Evolutionary conservation across 2,113 vertebrate genomes (phyloP).

Genomic region (Hemiprocne comata): DNA sequence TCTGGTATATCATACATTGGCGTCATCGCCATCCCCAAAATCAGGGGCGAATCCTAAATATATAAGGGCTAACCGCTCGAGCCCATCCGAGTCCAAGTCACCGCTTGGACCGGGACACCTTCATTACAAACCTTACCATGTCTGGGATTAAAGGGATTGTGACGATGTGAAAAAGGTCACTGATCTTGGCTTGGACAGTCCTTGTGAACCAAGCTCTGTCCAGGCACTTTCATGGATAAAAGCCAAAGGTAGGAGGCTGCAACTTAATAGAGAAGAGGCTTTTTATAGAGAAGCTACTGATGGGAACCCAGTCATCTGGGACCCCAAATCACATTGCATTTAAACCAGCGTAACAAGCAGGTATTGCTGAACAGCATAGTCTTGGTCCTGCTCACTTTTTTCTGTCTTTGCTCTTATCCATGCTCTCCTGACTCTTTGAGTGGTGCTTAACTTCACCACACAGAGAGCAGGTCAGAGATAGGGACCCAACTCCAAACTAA

Average conservation of each 20-base stretch:
- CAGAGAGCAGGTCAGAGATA: background rate
- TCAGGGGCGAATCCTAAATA: no score
- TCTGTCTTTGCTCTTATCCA: background rate
- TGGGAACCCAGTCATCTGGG: background rate
- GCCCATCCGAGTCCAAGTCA: no score
- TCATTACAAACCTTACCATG: background rate
- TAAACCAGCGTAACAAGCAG: background rate
- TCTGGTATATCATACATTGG: no score
- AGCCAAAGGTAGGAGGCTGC: background rate
- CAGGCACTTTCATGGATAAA: background rate
- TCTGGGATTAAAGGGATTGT: background rate
- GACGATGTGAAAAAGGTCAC: background rate
- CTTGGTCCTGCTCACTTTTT: background rate
- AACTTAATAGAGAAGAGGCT: background rate
- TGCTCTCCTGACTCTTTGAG: background rate
- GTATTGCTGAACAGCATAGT: background rate
- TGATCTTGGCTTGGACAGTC: background rate
- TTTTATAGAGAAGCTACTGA: background rate
- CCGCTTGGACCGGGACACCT: no score
- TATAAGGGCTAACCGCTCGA: no score
- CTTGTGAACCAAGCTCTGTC: background rate
- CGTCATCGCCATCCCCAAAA: no score
- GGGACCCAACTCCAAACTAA: background rate
- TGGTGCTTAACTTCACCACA: background rate
- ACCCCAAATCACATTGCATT: background rate